Base-by-base conservation (phyloP, 2,113 vertebrate species). In the Oryzias melastigma region DNA sequence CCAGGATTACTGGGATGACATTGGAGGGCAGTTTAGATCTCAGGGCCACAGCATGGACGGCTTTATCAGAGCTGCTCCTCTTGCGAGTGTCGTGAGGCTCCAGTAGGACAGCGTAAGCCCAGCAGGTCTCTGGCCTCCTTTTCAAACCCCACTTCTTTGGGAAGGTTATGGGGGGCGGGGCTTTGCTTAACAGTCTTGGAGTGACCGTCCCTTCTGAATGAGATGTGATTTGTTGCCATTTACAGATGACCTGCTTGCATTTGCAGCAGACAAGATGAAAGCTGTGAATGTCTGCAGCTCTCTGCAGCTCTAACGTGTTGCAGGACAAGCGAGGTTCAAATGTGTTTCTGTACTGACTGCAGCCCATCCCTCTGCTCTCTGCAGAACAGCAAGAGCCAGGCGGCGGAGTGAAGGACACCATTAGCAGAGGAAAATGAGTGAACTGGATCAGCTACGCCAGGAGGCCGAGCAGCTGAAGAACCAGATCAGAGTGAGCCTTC, bases 401-500 rank as follows among this genome's bases (percentile, higher is more conserved):
- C 88, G 91, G 91, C 87, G 91, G 91, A 86, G 89, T 79, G 88
- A 92, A 88, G 89, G 88, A 80, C 91, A 93, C 91, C 89, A 86
- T 90, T 93, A 93, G 92, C 85, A 91, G 85, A 91, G 88, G 92
- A 99, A 96, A 94, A 99, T 98, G 97, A 98, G 96, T 70, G 97
- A 99, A 90, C 94, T 99, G 55, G 97, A 99, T 90, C 97, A 98
- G 92, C 90, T 99, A 89, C 96, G 97, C 93, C 96, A 98, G 93
- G 97, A 99, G 94, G 97, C 97, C 70, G 97, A 99, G 81, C 97
- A 98, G 83, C 97, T 99, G 82, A 99, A 98, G 93, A 99, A 96
- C 93, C 97, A 99, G 89, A 99, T 99, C 89, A 89, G 96, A 94
- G 97, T 99, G 85, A 12, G 96, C 27, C 27, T 10, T 35, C 29